These are phyloP conservation scores for Diachasma alloeum DNA, from an alignment of 1,140 invertebrate genomes.

Conservation along the genomic window DNA sequence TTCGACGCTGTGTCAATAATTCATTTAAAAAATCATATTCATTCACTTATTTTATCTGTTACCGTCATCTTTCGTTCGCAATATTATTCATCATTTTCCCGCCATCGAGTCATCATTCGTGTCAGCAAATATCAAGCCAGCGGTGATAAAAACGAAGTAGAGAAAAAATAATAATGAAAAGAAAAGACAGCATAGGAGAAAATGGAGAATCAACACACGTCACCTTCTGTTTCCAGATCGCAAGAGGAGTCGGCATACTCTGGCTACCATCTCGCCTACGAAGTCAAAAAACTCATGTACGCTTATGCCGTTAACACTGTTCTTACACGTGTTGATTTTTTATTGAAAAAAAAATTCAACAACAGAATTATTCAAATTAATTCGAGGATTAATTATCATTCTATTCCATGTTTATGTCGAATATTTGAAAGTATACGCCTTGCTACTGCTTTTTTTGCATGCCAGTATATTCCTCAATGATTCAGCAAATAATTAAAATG, in stretches of 20 bases:
- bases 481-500: not conserved
- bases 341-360: conserved; percentile 4
- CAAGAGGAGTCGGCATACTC: conserved; percentile 90
- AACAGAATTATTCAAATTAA: not conserved
- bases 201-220: conserved; percentile 58
- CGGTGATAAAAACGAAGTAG: not conserved
- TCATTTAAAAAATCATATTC: not conserved
- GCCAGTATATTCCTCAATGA: not conserved
- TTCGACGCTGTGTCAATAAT: not conserved
- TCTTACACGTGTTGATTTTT: conserved; percentile 35
- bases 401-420: not conserved
- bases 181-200: conserved; percentile 13
- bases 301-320: conserved; percentile 70
- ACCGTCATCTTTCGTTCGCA: not conserved
- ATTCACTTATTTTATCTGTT: not conserved
- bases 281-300: conserved; percentile 99
- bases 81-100: not conserved
- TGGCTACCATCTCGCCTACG: conserved; percentile 97
- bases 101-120: not conserved
- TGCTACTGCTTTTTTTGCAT: not conserved
- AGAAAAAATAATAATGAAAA: not conserved
- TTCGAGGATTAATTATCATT: not conserved
- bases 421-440: not conserved
- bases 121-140: not conserved
- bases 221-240: conserved; percentile 75